These are phyloP conservation scores for Julus scanicus DNA, from an alignment of 2,888 invertebrate genomes.

Conservation along the genomic window DNA sequence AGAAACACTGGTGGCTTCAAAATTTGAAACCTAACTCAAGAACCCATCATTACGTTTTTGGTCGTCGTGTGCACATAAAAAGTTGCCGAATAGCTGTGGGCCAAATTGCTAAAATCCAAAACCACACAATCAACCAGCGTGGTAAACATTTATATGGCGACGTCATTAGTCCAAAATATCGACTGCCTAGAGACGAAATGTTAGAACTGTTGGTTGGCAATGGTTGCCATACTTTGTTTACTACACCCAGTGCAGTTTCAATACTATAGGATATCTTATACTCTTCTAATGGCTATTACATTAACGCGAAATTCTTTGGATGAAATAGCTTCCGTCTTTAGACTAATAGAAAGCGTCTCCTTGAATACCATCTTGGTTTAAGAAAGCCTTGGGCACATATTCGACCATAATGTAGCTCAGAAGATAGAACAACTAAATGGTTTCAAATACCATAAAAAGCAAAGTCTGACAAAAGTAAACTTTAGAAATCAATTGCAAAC, in stretches of 20 bases:
- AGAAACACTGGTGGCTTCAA: neutral
- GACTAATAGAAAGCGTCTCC: neutral
- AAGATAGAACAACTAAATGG: no score
- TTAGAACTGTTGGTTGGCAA: neutral
- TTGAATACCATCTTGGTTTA: neutral
- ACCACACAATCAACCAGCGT: neutral
- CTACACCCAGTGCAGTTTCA: neutral
- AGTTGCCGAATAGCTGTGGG: neutral
- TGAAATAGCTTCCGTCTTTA: no score
- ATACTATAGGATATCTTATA: neutral
- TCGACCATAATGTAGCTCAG: no score
- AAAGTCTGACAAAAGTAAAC: no score
- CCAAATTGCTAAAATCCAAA: neutral
- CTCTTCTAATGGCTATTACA: neutral
- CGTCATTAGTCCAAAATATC: neutral
- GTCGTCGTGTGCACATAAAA: neutral
- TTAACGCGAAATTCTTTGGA: neutral
- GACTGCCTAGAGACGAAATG: constrained; percentile 14
- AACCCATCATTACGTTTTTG: neutral
- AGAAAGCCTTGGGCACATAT: no score
- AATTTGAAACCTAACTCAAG: neutral
- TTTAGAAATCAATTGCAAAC: no score
- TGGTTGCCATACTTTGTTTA: constrained; percentile 4
- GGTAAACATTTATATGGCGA: neutral
- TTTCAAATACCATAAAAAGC: no score